A percentile compares a stretch with the other conserved stretches of the same genome.
Conservation (phyloP, 2,888 invertebrate species). For the Brachyopa scutellaris region DNA sequence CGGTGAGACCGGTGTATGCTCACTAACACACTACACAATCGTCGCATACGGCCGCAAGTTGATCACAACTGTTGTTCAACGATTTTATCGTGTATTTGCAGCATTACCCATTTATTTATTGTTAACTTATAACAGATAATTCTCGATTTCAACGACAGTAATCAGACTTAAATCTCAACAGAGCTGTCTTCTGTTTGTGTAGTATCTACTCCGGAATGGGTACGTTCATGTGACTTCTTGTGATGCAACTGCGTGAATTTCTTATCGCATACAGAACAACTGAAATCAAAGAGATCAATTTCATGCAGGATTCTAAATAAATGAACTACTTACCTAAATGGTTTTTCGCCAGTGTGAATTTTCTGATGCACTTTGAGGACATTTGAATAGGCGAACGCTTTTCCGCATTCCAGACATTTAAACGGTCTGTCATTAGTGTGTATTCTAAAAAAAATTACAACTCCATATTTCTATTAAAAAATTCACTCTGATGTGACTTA, state of each 20-base stretch:
- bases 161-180: background rate
- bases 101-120: too few species aligned
- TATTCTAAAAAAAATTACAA: slow-evolving; percentile 74
- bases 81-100: background rate
- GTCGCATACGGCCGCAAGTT: too few species aligned
- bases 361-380: slow-evolving; percentile 78
- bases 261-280: slow-evolving; percentile 76
- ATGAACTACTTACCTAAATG: slow-evolving; percentile 73
- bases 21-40: too few species aligned
- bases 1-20: too few species aligned
- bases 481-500: slow-evolving; percentile 41
- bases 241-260: slow-evolving; percentile 78
- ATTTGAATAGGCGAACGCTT: slow-evolving; percentile 79
- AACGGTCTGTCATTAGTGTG: slow-evolving; percentile 80
- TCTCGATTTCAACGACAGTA: too few species aligned
- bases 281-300: slow-evolving; percentile 36
- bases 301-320: background rate
- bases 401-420: slow-evolving; percentile 77
- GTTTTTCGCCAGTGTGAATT: slow-evolving; percentile 79
- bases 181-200: background rate
- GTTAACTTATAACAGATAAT: too few species aligned
- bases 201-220: slow-evolving; percentile 37
- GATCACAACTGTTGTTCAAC: too few species aligned
- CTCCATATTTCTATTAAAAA: background rate
- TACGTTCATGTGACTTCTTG: slow-evolving; percentile 77